Base-by-base conservation (phyloP, 2,797 vertebrate genomes). In the Danio kyathit region DNA sequence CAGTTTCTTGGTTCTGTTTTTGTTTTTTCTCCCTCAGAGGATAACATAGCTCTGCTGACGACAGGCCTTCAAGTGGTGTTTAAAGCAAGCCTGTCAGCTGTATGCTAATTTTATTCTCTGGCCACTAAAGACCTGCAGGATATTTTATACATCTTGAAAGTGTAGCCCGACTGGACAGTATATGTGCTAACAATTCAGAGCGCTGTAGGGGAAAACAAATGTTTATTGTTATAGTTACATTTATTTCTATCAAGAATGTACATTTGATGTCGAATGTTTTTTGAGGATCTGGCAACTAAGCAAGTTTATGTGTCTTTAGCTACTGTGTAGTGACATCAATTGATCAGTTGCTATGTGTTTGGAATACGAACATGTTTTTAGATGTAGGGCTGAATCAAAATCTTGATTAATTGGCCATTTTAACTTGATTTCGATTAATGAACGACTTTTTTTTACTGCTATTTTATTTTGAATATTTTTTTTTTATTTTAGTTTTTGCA, bases 121-220 rank as follows among this genome's bases (percentile, higher is more conserved):
- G 13, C 51, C 74, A 21, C 48, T 43, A 38, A 65, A 74, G 29
- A 46, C 57, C 57, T 49, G 44, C 56, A 43, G 56, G 56, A 63
- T 79, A 72, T 69, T 54, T 76, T 29, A 54, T n/a, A 8, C 64
- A 56, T 69, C 7, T 16, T 56, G 82, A 82, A 57, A 52, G n/a
- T 84, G 72, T 72, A 17, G 19, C 51, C n/a, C 75, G 51, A 40
- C 41, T 38, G 44, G 49, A 66, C 16, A 11, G 61, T 44, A 51
- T 70, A 16, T n/a, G 29, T 52, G n/a, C 14, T 69, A 40, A 52
- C 16, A 3, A 3, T 52, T 41, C 14, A 70, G 49, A 70, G 9
- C 29, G 17, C 67, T 17, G 14, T 52, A 48, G 0, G 14, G 5
- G 21, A 40, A 70, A 70, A 41, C 48, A 70, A 52, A 70, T 16